phyloP scores from a whole-genome alignment of 2,888 invertebrate genomes.

The Cabera pusaria region DNA sequence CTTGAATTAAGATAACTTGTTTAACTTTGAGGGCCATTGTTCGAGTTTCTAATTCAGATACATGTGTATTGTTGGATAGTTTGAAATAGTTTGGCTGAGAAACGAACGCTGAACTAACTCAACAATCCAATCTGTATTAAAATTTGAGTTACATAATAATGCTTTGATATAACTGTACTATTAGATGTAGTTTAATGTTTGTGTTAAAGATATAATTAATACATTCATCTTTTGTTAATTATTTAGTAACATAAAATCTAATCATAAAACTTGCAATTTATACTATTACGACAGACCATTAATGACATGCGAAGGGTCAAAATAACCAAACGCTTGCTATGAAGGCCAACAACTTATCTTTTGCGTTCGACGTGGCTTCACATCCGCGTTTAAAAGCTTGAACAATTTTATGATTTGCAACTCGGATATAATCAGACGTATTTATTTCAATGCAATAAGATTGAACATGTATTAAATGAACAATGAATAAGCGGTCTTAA shows the following conservation, averaged over 20 bases:
- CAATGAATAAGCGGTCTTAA: slow-evolving; percentile 20
- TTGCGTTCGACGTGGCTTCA: slow-evolving; percentile 65
- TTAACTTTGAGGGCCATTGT: slow-evolving; percentile 5
- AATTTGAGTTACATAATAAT: too few relatives aligned
- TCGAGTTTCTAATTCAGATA: slow-evolving; percentile 16
- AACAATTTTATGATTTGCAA: slow-evolving; percentile 34
- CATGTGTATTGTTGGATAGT: slow-evolving; percentile 4
- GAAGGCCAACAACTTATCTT: slow-evolving; percentile 70
- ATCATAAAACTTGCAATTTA: too few relatives aligned
- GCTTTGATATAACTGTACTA: too few relatives aligned
- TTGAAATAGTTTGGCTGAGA: slow-evolving; percentile 5
- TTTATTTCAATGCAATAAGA: slow-evolving; percentile 38
- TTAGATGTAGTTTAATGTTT: too few relatives aligned
- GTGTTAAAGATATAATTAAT: too few relatives aligned
- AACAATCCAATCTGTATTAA: too few relatives aligned
- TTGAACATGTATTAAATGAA: slow-evolving; percentile 27
- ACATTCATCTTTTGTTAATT: too few relatives aligned
- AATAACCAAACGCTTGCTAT: slow-evolving; percentile 44
- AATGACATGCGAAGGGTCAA: slow-evolving; percentile 23
- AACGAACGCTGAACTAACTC: too few relatives aligned
- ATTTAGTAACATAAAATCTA: too few relatives aligned
- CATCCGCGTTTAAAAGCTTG: slow-evolving; percentile 61
- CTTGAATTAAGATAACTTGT: slow-evolving; percentile 11
- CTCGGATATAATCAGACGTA: slow-evolving; percentile 21
- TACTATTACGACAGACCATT: neutral